A percentile compares a stretch with the other conserved stretches of the same genome.
Conservation (phyloP, 2,888 invertebrate species). For the Apotomis betuletana region DNA sequence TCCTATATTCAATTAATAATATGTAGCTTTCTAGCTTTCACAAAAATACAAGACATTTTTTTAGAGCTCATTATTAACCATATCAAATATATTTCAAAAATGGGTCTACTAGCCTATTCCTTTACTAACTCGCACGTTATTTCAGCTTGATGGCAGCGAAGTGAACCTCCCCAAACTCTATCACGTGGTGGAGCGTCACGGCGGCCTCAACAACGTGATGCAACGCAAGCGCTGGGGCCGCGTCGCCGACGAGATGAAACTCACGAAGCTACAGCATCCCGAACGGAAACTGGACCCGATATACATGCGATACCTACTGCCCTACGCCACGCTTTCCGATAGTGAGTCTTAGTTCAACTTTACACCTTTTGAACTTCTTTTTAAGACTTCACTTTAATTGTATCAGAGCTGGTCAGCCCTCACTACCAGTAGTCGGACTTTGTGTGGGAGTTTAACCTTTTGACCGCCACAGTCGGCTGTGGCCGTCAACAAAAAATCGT, state of each 20-base stretch:
- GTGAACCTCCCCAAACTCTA: conserved; percentile 93
- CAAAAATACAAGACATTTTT: no score
- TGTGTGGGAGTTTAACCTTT: no score
- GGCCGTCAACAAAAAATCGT: no score
- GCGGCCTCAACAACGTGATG: conserved; percentile 93
- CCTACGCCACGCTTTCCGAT: conserved; percentile 92
- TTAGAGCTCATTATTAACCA: no score
- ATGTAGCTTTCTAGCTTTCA: no score
- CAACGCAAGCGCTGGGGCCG: conserved; percentile 94
- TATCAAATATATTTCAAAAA: no score
- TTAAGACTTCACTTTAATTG: no score
- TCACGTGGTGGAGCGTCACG: conserved; percentile 91
- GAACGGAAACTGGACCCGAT: conserved; percentile 93
- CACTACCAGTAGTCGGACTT: no score
- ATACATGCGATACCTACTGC: conserved; percentile 95
- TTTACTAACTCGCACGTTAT: conserved; percentile 36
- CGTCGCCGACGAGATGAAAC: conserved; percentile 94
- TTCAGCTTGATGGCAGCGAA: conserved; percentile 94
- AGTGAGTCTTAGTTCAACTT: conserved; percentile 71
- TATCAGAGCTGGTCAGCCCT: no score
- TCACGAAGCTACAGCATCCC: conserved; percentile 90
- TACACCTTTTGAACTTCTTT: not conserved
- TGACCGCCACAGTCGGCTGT: no score
- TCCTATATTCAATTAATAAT: no score
- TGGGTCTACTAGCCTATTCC: no score